These are phyloP conservation scores for Sinocyclocheilus grahami DNA, from an alignment of 2,113 vertebrate genomes.

Conservation along the genomic window DNA sequence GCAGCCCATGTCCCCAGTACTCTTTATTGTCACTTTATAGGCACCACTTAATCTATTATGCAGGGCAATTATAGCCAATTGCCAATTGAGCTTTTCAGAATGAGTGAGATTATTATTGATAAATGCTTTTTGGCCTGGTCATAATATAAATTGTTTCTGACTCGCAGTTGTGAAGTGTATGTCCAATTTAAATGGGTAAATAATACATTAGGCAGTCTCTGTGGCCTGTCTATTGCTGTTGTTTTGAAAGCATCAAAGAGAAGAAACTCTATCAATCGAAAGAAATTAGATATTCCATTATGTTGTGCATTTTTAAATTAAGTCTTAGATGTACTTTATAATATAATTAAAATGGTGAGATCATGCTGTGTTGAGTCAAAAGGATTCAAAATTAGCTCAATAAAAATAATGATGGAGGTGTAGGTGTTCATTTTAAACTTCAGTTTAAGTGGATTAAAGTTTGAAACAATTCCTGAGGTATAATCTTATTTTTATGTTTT, in stretches of 20 bases:
- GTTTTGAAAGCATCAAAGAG: neutral
- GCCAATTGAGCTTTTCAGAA: constrained; percentile 14
- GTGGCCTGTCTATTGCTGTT: neutral
- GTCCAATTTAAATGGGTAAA: neutral
- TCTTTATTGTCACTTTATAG: constrained; percentile 27
- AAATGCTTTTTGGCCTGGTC: constrained; percentile 11
- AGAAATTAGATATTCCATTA: neutral
- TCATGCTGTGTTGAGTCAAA: neutral
- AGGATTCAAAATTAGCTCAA: neutral
- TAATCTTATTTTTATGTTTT: neutral
- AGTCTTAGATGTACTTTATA: neutral
- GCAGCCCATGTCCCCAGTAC: neutral
- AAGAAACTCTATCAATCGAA: neutral
- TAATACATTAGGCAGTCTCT: neutral
- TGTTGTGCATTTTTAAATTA: neutral
- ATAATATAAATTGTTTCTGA: constrained; percentile 12
- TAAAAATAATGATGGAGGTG: neutral
- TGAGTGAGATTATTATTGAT: constrained; percentile 22
- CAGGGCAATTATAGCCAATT: constrained; percentile 15
- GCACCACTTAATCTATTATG: constrained; percentile 14
- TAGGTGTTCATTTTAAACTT: neutral
- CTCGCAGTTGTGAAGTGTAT: neutral
- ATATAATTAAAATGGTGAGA: neutral
- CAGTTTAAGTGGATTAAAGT: neutral
- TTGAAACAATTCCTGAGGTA: neutral